These are phyloP conservation scores for Galeopterus variegatus DNA, from an alignment of 2,113 vertebrate species.

Conservation along the genomic window DNA sequence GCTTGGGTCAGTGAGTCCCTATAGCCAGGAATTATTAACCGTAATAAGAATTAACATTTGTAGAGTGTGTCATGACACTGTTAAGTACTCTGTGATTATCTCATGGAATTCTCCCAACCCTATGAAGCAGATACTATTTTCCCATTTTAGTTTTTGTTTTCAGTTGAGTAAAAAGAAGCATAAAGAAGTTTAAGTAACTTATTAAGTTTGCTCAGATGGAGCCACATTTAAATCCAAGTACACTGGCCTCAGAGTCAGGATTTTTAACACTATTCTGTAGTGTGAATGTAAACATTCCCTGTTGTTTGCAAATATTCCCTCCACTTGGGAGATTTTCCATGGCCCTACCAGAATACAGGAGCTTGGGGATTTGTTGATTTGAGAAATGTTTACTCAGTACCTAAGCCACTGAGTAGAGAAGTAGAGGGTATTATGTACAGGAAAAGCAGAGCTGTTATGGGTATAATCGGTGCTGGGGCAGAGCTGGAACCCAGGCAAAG, in stretches of 20 bases:
- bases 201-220: not conserved
- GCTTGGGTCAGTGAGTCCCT: not conserved
- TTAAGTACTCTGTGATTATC: not conserved
- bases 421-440: not conserved
- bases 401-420: not conserved
- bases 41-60: not conserved
- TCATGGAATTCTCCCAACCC: not conserved
- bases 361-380: not conserved
- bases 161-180: slow-evolving; percentile 27
- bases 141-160: slow-evolving; percentile 66
- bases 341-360: not conserved
- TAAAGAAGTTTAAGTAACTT: slow-evolving; percentile 41
- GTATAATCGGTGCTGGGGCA: not conserved
- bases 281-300: not conserved
- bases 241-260: not conserved
- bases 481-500: not conserved
- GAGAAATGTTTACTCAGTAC: not conserved
- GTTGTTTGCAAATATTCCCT: not conserved
- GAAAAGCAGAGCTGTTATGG: not conserved
- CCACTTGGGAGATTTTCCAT: not conserved
- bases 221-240: not conserved
- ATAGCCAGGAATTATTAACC: not conserved
- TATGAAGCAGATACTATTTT: not conserved
- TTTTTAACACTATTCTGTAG: not conserved
- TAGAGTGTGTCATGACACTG: not conserved